These are phyloP conservation scores for Petroica traversi DNA, from an alignment of 2,113 vertebrate genomes.

Conservation along the genomic window DNA sequence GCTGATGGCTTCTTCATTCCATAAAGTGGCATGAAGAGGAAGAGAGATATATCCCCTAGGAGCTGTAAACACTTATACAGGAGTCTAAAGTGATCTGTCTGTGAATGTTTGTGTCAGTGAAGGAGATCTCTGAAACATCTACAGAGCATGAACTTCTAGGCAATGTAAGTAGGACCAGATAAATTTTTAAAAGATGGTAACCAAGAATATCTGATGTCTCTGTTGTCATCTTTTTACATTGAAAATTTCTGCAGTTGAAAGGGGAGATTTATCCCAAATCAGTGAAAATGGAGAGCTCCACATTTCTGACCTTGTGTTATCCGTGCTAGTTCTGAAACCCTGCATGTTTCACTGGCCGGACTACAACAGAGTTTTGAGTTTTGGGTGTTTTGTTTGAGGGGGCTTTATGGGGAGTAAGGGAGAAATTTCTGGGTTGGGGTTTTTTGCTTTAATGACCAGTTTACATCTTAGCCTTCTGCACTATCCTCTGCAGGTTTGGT, in stretches of 20 bases:
- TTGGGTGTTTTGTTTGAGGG: neutral
- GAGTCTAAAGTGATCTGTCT: neutral
- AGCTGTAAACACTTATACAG: neutral
- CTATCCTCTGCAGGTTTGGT: neutral
- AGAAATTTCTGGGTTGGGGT: rapidly evolving
- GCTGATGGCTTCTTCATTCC: neutral
- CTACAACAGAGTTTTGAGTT: neutral
- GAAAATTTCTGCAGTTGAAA: neutral
- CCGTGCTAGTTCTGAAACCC: neutral
- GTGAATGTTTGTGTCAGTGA: neutral
- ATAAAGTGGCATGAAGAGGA: neutral
- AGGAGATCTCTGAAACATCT: neutral
- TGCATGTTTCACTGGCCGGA: neutral
- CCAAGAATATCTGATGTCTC: neutral
- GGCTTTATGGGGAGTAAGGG: rapidly evolving
- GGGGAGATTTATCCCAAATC: neutral
- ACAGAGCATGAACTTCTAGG: neutral
- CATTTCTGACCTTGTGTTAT: neutral
- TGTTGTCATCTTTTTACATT: neutral
- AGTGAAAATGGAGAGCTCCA: neutral
- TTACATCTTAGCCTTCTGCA: neutral
- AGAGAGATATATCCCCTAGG: neutral
- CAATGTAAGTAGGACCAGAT: neutral
- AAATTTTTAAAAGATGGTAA: neutral
- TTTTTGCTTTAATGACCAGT: neutral